Conservation (phyloP, 2,113 vertebrate genomes). For the Alligator sinensis region DNA sequence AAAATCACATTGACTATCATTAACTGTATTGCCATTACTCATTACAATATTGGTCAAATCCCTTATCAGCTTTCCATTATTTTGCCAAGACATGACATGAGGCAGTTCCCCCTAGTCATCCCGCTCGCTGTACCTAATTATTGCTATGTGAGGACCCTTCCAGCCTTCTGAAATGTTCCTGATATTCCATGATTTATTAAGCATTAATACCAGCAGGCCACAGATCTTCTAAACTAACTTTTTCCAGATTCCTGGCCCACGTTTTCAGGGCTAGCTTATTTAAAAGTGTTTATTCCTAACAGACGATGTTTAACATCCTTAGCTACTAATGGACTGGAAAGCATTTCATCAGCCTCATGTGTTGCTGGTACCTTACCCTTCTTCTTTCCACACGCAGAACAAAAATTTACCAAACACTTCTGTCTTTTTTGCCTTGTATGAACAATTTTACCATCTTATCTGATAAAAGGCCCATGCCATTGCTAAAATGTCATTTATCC, state of each 20-base stretch:
- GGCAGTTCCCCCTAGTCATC: not conserved
- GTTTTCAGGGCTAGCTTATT: not conserved
- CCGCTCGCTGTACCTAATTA: not conserved
- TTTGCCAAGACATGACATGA: too few species aligned
- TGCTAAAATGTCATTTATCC: not conserved
- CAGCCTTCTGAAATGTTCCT: not conserved
- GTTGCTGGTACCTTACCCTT: not conserved
- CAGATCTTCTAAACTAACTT: not conserved
- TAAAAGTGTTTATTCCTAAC: not conserved
- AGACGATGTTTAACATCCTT: not conserved
- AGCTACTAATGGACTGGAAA: not conserved
- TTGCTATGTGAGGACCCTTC: not conserved
- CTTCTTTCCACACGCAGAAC: not conserved
- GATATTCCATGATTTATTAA: not conserved
- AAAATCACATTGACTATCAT: too few species aligned
- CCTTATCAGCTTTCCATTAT: too few species aligned
- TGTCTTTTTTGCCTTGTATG: not conserved
- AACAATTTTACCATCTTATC: not conserved
- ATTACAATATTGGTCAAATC: too few species aligned
- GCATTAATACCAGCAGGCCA: not conserved
- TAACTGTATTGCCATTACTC: too few species aligned
- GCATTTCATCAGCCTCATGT: not conserved
- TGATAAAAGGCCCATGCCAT: not conserved
- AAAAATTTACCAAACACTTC: not conserved
- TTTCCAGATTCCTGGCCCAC: too few species aligned